These are phyloP conservation scores for Deilephila elpenor DNA, from an alignment of 2,888 invertebrate genomes.

Conservation along the genomic window DNA sequence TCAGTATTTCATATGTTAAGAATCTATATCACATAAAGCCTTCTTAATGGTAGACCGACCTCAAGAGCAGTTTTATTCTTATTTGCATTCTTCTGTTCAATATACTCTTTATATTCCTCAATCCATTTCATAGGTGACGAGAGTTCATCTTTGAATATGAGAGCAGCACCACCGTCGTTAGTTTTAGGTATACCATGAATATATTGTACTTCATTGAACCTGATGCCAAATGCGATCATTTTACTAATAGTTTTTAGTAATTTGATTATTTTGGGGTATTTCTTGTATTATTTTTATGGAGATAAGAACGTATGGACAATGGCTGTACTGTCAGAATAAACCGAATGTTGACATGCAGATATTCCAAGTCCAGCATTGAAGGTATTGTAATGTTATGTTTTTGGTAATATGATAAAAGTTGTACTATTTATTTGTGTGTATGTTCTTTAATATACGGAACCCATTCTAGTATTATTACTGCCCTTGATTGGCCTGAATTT, in stretches of 20 bases:
- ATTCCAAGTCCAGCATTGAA: not conserved
- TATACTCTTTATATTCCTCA: conserved; percentile 56
- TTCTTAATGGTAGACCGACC: conserved; percentile 39
- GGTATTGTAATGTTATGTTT: too few relatives aligned
- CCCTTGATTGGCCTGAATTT: too few relatives aligned
- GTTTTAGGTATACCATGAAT: conserved; percentile 66
- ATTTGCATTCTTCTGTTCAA: conserved; percentile 53
- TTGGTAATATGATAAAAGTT: too few relatives aligned
- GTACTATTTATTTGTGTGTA: too few relatives aligned
- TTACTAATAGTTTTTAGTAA: not conserved
- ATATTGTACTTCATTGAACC: conserved; percentile 62
- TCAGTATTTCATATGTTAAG: not conserved
- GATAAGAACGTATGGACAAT: too few relatives aligned
- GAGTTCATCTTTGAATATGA: conserved; percentile 62
- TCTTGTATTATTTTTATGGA: too few relatives aligned
- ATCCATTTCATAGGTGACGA: conserved; percentile 64
- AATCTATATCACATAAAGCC: not conserved
- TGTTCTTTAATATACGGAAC: too few relatives aligned
- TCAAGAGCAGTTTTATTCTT: conserved; percentile 56
- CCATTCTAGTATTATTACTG: too few relatives aligned
- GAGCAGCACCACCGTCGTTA: conserved; percentile 54
- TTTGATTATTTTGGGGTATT: not conserved
- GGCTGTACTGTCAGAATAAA: not conserved
- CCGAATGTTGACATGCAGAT: not conserved
- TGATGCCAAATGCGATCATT: conserved; percentile 36